Conservation (phyloP, 2,888 invertebrate genomes). For the Hybos culiciformis region DNA sequence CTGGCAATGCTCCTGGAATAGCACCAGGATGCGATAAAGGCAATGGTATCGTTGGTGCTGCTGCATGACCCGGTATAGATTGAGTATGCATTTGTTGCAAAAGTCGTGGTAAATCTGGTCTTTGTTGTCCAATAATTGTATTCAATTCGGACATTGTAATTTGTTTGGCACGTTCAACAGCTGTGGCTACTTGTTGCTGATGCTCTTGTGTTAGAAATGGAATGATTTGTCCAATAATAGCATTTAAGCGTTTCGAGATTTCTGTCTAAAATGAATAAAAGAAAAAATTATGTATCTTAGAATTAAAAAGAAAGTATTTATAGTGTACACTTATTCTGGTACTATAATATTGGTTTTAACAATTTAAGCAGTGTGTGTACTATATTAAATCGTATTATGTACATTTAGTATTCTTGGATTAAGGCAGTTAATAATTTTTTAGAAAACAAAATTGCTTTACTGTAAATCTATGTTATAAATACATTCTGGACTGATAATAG, state of each 20-base stretch:
- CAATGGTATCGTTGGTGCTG: conserved; percentile 59
- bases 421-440: too few relatives aligned
- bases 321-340: too few relatives aligned
- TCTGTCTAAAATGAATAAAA: conserved; percentile 62
- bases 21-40: conserved; percentile 49
- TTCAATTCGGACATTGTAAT: conserved; percentile 91
- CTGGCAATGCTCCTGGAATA: conserved; percentile 38
- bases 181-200: conserved; percentile 85
- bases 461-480: too few relatives aligned
- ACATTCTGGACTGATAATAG: too few relatives aligned
- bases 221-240: conserved; percentile 85
- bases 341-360: too few relatives aligned
- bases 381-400: too few relatives aligned
- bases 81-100: conserved; percentile 91
- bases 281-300: background rate
- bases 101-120: conserved; percentile 66
- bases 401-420: too few relatives aligned
- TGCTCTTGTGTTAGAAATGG: conserved; percentile 84
- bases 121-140: conserved; percentile 85
- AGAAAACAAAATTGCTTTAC: too few relatives aligned
- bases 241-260: conserved; percentile 86
- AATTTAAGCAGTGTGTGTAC: too few relatives aligned
- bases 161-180: conserved; percentile 88
- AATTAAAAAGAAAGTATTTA: too few relatives aligned
- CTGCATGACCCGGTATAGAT: conserved; percentile 56